A percentile compares a stretch with the other conserved stretches of the same genome.
Conservation (phyloP, 64 coral and sea anemone genomes). For the Pocillopora verrucosa region DNA sequence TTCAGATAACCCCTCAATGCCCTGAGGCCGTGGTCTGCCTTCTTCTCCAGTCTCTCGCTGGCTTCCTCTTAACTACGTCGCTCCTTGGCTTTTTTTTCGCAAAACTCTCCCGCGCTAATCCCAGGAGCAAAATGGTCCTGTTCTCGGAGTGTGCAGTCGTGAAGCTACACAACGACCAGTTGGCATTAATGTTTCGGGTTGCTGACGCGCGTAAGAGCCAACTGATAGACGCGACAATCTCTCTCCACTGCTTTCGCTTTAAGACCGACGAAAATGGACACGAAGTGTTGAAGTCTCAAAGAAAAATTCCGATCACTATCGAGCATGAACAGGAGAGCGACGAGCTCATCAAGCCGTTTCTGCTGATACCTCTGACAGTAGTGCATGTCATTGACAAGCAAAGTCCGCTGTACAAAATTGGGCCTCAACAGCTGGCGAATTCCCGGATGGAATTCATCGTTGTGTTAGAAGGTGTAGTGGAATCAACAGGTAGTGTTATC, state of each 20-base stretch:
- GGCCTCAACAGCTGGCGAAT: constrained; percentile 48
- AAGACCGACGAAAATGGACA: neutral
- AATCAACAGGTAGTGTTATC: constrained; percentile 78
- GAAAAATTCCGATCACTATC: constrained; percentile 31
- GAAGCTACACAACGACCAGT: constrained; percentile 21
- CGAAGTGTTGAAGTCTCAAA: constrained; percentile 38
- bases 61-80: constrained; percentile 69
- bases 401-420: constrained; percentile 78
- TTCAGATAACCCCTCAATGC: constrained; percentile 83
- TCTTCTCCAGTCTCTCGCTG: constrained; percentile 80
- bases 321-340: constrained; percentile 36
- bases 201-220: constrained; percentile 84
- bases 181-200: constrained; percentile 77
- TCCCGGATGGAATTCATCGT: constrained; percentile 74
- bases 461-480: constrained; percentile 78
- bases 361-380: constrained; percentile 73
- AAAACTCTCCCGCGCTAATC: constrained; percentile 76
- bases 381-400: constrained; percentile 70
- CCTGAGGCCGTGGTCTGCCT: constrained; percentile 75
- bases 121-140: constrained; percentile 71
- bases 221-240: constrained; percentile 63
- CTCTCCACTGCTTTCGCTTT: constrained; percentile 54
- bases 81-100: constrained; percentile 86
- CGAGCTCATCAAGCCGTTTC: constrained; percentile 58
- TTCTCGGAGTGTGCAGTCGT: constrained; percentile 79